A percentile compares a stretch with the other conserved stretches of the same genome.
phyloP scores from a whole-genome alignment of 2,113 vertebrate genomes.

The Peromyscus maniculatus region DNA sequence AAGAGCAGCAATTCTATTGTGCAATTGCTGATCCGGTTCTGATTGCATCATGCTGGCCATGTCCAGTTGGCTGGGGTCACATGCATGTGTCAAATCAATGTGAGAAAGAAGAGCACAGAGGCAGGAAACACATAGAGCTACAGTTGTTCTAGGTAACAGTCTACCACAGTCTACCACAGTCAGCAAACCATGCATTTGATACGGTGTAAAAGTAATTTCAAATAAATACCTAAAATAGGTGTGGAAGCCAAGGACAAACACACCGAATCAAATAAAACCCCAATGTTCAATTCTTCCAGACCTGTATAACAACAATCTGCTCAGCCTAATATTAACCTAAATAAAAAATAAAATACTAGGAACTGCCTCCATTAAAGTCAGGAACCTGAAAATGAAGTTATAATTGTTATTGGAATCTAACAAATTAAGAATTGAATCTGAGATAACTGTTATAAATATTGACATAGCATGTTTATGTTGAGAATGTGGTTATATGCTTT shows the following conservation, averaged over 20 bases:
- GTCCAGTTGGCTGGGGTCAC: neutral
- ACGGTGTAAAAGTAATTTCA: neutral
- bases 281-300: neutral
- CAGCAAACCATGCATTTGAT: neutral
- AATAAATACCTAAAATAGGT: neutral
- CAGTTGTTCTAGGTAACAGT: neutral
- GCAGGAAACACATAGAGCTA: neutral
- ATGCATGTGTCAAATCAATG: neutral
- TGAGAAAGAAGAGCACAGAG: neutral
- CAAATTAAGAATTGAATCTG: neutral
- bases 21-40: neutral
- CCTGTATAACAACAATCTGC: neutral
- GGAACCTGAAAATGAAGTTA: constrained; percentile 26
- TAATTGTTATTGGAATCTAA: neutral
- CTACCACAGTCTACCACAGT: neutral
- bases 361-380: neutral
- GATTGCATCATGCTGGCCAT: neutral
- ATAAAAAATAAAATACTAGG: neutral
- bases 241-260: neutral
- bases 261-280: neutral
- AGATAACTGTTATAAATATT: constrained; percentile 7
- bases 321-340: neutral
- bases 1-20: neutral
- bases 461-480: neutral
- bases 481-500: neutral